Conservation (phyloP, 2,113 vertebrate species). For the Condylura cristata region DNA sequence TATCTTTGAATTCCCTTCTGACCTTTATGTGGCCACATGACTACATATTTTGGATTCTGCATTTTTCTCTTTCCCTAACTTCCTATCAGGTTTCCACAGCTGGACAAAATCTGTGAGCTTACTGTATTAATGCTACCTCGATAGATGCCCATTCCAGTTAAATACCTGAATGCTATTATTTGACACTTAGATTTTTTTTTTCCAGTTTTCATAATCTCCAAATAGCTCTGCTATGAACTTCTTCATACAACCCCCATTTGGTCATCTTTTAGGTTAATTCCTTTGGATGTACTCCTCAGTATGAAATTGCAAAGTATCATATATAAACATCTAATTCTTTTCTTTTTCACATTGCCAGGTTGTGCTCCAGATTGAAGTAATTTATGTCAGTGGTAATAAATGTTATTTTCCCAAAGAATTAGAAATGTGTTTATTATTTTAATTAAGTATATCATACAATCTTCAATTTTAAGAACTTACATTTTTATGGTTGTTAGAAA, state of each 20-base stretch:
- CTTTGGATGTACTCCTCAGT: not conserved
- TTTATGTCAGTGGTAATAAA: not conserved
- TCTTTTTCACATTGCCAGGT: not conserved
- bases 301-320: not conserved
- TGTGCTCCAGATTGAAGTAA: not conserved
- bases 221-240: not conserved
- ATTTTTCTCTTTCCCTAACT: conserved; percentile 16
- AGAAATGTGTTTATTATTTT: conserved; percentile 19
- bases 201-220: not conserved
- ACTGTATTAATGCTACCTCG: not conserved
- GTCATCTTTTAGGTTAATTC: conserved; percentile 11
- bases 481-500: not conserved
- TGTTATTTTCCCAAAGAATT: not conserved
- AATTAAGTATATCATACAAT: not conserved
- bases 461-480: conserved; percentile 27
- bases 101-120: not conserved
- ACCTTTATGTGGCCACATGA: not conserved
- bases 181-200: not conserved
- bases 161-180: not conserved
- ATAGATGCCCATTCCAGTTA: not conserved
- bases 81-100: conserved; percentile 3
- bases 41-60: not conserved
- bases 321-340: not conserved
- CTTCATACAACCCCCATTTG: not conserved
- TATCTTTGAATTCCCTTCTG: conserved; percentile 31